Conservation (phyloP, 2,113 vertebrate genomes). For the Gyps fulvus region DNA sequence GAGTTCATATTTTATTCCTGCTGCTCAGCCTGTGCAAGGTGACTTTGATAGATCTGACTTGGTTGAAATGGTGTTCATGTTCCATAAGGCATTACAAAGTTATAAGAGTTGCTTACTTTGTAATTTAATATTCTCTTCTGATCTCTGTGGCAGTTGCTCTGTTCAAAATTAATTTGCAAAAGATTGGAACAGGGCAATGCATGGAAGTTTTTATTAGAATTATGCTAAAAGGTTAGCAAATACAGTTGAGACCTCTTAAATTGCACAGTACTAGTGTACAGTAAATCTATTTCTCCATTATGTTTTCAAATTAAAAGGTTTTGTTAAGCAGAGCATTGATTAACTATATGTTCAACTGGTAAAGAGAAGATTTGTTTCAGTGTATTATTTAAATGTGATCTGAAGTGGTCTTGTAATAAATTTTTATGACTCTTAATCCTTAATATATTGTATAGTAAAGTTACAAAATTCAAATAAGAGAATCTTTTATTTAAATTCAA, state of each 20-base stretch:
- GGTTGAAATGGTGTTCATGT: neutral
- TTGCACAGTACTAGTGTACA: neutral
- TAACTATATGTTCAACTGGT: neutral
- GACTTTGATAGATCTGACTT: neutral
- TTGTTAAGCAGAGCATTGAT: neutral
- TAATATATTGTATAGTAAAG: neutral
- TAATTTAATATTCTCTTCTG: conserved; percentile 60
- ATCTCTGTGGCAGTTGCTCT: conserved; percentile 39
- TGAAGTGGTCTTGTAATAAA: neutral
- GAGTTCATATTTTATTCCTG: neutral
- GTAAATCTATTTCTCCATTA: conserved; percentile 11
- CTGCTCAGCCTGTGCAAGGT: neutral
- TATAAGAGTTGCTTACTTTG: conserved; percentile 8
- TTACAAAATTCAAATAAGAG: neutral
- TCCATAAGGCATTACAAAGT: conserved; percentile 26
- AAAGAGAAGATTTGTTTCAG: neutral
- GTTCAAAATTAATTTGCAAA: conserved; percentile 58
- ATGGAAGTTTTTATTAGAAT: conserved; percentile 45
- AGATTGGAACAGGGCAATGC: conserved; percentile 14
- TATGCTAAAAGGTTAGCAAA: conserved; percentile 23
- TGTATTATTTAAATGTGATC: neutral
- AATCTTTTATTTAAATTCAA: neutral
- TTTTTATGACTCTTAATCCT: neutral
- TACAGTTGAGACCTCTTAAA: neutral
- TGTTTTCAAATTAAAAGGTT: conserved; percentile 22